Base-by-base conservation (phyloP, 2,797 vertebrate species). In the Acanthiza pusilla region DNA sequence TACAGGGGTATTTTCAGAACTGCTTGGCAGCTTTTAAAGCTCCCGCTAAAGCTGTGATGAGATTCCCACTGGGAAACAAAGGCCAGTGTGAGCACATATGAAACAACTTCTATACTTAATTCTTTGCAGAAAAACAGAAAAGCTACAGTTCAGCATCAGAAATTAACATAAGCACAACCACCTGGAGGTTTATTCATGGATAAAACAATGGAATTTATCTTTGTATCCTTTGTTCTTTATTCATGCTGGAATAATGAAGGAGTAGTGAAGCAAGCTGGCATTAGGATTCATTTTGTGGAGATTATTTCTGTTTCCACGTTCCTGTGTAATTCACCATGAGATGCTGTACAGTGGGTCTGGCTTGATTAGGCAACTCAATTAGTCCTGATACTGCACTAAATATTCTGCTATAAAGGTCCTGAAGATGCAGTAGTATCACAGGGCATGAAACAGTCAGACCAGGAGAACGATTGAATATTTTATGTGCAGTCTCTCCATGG, bases 171-270 rank as follows among this genome's bases (percentile, higher is more conserved):
- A 96, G 73, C 58, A 2, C 51, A 92, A 91, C 92, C 91, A 96
- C 96, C 96, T 92, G 96, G 93, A 88, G 93, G 85, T 50, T 92
- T 94, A 85, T 79, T 96, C 94, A 89, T 75, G 72, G 89, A 36
- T 88, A 61, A 96, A 93, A 94, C 94, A 96, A 89, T 95, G 70
- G 87, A 43, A 85, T 91, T 95, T 89, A 81, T 93, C 89, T 96
- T 83, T 61, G 45, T 53, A 48, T 58, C 85, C 89, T 90, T 95
- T 92, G 81, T 94, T 92, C 87, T 92, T 89, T 89, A 66, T 89
- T 88, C 4, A 0, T 58, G 81, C 68, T 71, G 91, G 84, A 89
- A 89, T 92, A 94, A 94, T 40, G 80, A 66, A 60, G 57, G 54
- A 88, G 78, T 11, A 77, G 57, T 7, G 40, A 72, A 91, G 54